Percentiles rank a stretch among this genome's conserved stretches.
These are phyloP conservation scores for Anthophora plumipes DNA, from an alignment of 2,888 invertebrate species.

Conservation along the genomic window DNA sequence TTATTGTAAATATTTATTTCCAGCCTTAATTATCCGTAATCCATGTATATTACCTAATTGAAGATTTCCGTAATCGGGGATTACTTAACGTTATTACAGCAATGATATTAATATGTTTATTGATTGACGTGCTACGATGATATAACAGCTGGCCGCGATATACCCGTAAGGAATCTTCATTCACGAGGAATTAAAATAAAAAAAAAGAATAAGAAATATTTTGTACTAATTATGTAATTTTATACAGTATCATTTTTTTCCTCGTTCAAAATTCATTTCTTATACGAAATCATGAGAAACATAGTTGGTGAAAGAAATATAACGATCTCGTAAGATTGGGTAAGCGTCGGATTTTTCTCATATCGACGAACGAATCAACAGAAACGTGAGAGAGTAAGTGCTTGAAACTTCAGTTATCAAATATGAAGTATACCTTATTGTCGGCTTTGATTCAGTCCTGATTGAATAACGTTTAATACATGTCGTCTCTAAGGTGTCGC, in stretches of 20 bases:
- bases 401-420: too few species aligned
- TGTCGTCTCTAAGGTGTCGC: too few species aligned
- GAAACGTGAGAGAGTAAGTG: too few species aligned
- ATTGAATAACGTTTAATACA: too few species aligned
- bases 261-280: background rate
- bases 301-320: too few species aligned
- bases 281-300: too few species aligned
- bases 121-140: conserved; percentile 26
- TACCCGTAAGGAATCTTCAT: conserved; percentile 10
- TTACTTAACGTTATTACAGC: conserved; percentile 27
- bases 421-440: too few species aligned
- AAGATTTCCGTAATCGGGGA: conserved; percentile 20
- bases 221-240: background rate
- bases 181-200: background rate
- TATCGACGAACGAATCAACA: too few species aligned
- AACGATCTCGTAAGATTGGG: too few species aligned
- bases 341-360: too few species aligned
- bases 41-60: conserved; percentile 3
- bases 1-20: conserved; percentile 24
- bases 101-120: conserved; percentile 41
- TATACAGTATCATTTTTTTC: too few species aligned
- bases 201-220: background rate
- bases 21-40: conserved; percentile 3
- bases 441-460: too few species aligned
- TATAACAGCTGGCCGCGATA: conserved; percentile 32